Base-by-base conservation (phyloP, 1,140 invertebrate genomes). In the Armadillidium nasatum region DNA sequence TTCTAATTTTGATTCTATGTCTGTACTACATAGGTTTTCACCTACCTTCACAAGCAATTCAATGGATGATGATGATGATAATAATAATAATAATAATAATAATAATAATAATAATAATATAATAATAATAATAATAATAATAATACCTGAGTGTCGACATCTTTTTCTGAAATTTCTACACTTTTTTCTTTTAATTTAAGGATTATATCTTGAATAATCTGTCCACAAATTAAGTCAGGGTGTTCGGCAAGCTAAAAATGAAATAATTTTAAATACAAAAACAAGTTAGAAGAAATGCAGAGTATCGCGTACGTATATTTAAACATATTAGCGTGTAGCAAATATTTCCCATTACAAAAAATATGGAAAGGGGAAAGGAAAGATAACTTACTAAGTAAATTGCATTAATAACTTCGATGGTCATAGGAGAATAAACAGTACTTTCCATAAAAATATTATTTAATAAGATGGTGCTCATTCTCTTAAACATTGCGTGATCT, bases 371-470 rank as follows among this genome's bases (percentile, higher is more conserved):
- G 1, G 33, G 33, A 33, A 3, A 33, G 33, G 6, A 33, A 60
- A 60, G 7, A 13, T 19, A 44, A 75, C 79, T 83, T 81, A 87
- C 87, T 33, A 86, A 83, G 83, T 90, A 91, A 76, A 91, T 89
- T 13, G 87, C 85, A 73, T 87, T 87, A 68, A 91, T 85, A 15
- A 89, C 88, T 78, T 89, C 85, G 73, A 87, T 86, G 19, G 85
- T 86, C 82, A 91, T 87, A 13, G 88, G 87, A 43, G 87, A 84
- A 83, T 89, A 91, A 74, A 86, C 83, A 44, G 83, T 80, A 79
- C 87, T 85, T 22, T 87, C 82, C 0, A 82, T 46, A 46, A 85
- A 79, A 81, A 87, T 86, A 83, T 87, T 85, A 33, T 87, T 83
- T 44, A 85, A 81, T 43, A 90, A 79, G 15, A 90, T 83, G 4